Percentiles rank a stretch among this genome's conserved stretches.
phyloP scores from a whole-genome alignment of 1,140 invertebrate genomes.

The Papilio dardanus region DNA sequence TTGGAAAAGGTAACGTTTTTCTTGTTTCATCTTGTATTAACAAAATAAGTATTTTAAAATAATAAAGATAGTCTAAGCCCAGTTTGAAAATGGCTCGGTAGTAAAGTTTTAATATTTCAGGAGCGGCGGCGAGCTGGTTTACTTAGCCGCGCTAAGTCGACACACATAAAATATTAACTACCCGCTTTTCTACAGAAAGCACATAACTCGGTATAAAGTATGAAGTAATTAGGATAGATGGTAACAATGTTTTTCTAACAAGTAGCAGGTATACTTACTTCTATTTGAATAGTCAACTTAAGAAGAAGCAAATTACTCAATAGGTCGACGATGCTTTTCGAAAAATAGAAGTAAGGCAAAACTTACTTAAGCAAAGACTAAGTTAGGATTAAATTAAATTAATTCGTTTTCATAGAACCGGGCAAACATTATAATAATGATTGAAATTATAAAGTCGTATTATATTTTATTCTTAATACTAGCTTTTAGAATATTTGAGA shows the following conservation, averaged over 20 bases:
- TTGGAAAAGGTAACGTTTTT: neutral
- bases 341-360: too few relatives aligned
- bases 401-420: too few relatives aligned
- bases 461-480: neutral
- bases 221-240: slow-evolving; percentile 35
- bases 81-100: slow-evolving; percentile 27
- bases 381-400: too few relatives aligned
- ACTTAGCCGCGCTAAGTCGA: slow-evolving; percentile 31
- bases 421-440: too few relatives aligned
- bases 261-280: too few relatives aligned
- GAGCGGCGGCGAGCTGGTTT: slow-evolving; percentile 29
- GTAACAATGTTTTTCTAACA: neutral
- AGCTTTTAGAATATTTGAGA: neutral
- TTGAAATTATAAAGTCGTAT: too few relatives aligned
- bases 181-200: slow-evolving; percentile 23
- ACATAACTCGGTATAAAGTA: slow-evolving; percentile 32
- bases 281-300: too few relatives aligned
- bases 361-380: too few relatives aligned
- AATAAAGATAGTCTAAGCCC: neutral
- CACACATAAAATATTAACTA: slow-evolving; percentile 34
- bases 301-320: too few relatives aligned
- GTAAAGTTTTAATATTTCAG: slow-evolving; percentile 37
- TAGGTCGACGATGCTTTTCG: too few relatives aligned
- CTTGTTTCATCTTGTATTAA: neutral
- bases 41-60: neutral